Evolutionary conservation across 2,888 invertebrate genomes (phyloP), one percentile per base, ranked within the genome.

Genomic region (Hydroisotoma schaefferi): DNA sequence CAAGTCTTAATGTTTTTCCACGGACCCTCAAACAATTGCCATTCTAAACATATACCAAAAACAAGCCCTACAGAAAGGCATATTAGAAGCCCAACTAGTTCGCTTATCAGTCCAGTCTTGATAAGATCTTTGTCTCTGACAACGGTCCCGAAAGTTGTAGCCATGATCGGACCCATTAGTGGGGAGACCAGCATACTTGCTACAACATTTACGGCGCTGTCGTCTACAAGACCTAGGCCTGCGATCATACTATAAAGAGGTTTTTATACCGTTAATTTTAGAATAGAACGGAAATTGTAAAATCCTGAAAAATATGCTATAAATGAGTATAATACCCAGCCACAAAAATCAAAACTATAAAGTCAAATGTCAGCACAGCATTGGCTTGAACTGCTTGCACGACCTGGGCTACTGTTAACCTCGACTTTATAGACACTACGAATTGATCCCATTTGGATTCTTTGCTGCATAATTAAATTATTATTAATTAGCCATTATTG

Each of bases 161-260:
- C 88, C 74, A 88, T 83, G 68, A 89, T 87, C 1, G 89, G 88
- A 28, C 87, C 79, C 87, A 87, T 87, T 12, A 87, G 79, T 0
- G 87, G 87, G 1, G 87, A 87, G 1, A 87, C 86, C 73, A 89
- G 80, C 88, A 89, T 88, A 74, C 87, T 87, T 53, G 88, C 87
- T 5, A 88, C 86, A 40, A 89, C 77, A 59, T 85, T 82, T 10
- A 88, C 85, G 5, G 86, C 85, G 67, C 85, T 87, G 74, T 87
- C 83, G 75, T 88, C 88, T 8, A 85, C 81, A 61, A 90, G 76
- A 1, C 88, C 88, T 66, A 88, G 80, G 2, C 85, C 85, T 46
- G 88, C 86, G 48, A 88, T 82, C 55, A 86, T 85, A 77, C 90
- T 90, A 74, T 20, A 77, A 15, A 33, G 8, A 33, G n/a, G n/a